Evolutionary conservation across 2,113 vertebrate species (phyloP).

Genomic region (Grammomys dolichurus): DNA sequence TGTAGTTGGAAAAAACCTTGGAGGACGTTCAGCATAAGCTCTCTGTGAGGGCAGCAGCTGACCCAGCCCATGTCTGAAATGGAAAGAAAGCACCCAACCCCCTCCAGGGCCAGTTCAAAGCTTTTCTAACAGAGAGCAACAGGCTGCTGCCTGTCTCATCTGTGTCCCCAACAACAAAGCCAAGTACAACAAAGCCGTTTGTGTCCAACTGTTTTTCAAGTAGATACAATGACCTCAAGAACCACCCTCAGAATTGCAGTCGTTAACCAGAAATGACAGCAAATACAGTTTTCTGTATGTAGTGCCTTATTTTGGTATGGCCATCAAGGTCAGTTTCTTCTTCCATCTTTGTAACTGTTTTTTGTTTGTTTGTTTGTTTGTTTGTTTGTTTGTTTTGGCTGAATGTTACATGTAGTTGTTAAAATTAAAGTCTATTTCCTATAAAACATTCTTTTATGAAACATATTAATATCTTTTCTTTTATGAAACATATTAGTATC

Average conservation of each 20-base stretch:
- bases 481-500: not conserved
- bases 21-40: not conserved
- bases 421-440: conserved; percentile 5
- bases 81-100: not conserved
- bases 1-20: conserved; percentile 24
- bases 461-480: not conserved
- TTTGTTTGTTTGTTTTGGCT: not conserved
- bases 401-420: not conserved
- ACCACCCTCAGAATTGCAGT: conserved; percentile 16
- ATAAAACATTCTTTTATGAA: not conserved
- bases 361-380: not conserved
- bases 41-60: not conserved
- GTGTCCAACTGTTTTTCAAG: not conserved
- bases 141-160: not conserved
- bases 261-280: not conserved
- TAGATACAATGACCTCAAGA: not conserved
- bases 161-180: not conserved
- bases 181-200: conserved; percentile 11
- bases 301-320: not conserved
- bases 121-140: not conserved
- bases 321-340: not conserved
- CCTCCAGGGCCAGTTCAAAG: not conserved
- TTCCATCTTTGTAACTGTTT: not conserved
- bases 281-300: not conserved
- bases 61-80: accelerated